These are phyloP conservation scores for Heliothis peltigera DNA, from an alignment of 2,888 invertebrate species.

Conservation along the genomic window DNA sequence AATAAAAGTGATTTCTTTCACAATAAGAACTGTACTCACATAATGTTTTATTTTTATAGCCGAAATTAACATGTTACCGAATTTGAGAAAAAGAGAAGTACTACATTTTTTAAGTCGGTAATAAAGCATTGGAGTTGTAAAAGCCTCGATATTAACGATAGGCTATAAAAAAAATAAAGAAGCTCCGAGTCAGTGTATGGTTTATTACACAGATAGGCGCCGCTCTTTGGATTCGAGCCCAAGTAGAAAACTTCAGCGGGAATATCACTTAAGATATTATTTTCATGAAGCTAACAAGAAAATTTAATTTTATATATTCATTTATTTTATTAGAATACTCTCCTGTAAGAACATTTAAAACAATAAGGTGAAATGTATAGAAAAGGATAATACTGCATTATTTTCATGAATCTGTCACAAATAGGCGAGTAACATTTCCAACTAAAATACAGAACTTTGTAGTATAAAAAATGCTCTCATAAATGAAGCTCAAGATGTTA, in stretches of 20 bases:
- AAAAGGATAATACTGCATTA: too few species aligned
- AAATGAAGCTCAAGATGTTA: too few species aligned
- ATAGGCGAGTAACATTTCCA: too few species aligned
- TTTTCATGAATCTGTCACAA: too few species aligned
- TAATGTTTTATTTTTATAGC: slow-evolving; percentile 81
- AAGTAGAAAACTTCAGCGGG: slow-evolving; percentile 24
- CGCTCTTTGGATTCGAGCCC: slow-evolving; percentile 62
- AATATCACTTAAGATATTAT: too few species aligned
- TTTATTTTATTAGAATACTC: too few species aligned
- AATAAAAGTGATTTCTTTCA: slow-evolving; percentile 53
- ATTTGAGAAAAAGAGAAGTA: slow-evolving; percentile 70
- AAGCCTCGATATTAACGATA: slow-evolving; percentile 86
- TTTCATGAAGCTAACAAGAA: too few species aligned
- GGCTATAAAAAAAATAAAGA: slow-evolving; percentile 85
- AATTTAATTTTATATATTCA: too few species aligned
- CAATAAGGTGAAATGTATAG: too few species aligned
- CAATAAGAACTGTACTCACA: slow-evolving; percentile 56
- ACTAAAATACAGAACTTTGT: too few species aligned
- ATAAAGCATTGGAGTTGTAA: slow-evolving; percentile 85
- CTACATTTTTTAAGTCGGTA: slow-evolving; percentile 73
- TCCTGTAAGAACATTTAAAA: too few species aligned
- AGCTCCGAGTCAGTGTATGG: slow-evolving; percentile 78
- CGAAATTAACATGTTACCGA: slow-evolving; percentile 86
- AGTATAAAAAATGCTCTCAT: too few species aligned
- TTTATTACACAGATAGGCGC: slow-evolving; percentile 85